Conservation (phyloP, 2,113 vertebrate species). For the Scartelaos histophorus region DNA sequence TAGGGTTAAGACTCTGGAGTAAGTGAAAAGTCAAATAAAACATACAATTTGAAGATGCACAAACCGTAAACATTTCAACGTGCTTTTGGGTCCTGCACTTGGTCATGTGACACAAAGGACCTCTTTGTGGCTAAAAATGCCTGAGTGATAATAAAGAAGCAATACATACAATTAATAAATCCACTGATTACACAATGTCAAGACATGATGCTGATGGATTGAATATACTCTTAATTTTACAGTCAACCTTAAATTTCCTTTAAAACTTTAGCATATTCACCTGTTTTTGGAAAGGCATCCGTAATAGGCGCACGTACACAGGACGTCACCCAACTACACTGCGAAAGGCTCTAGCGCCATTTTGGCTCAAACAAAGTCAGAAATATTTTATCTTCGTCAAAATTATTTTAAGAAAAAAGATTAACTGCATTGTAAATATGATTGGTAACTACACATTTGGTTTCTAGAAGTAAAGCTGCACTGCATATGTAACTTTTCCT, state of each 20-base stretch:
- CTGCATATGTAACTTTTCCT: background rate
- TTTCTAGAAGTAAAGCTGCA: slow-evolving; percentile 10
- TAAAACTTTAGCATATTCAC: background rate
- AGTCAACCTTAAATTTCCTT: background rate
- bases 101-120: background rate
- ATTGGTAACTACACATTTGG: rapidly evolving
- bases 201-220: background rate
- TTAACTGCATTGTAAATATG: background rate
- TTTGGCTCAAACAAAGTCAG: slow-evolving; percentile 84
- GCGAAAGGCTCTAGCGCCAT: slow-evolving; percentile 66
- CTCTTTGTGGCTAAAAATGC: background rate
- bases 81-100: slow-evolving; percentile 50
- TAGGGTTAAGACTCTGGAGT: background rate
- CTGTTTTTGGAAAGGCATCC: slow-evolving; percentile 46
- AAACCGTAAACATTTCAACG: slow-evolving; percentile 56
- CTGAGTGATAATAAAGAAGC: slow-evolving; percentile 4
- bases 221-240: background rate
- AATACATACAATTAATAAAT: background rate
- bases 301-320: slow-evolving; percentile 12
- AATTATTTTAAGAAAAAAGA: slow-evolving; percentile 5
- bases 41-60: background rate
- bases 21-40: background rate
- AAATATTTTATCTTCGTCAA: slow-evolving; percentile 38
- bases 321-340: slow-evolving; percentile 41
- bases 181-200: background rate